Evolutionary conservation across 2,797 vertebrate species (phyloP), one percentile per base, ranked within the genome.

Genomic region (Anguilla pacifica): DNA sequence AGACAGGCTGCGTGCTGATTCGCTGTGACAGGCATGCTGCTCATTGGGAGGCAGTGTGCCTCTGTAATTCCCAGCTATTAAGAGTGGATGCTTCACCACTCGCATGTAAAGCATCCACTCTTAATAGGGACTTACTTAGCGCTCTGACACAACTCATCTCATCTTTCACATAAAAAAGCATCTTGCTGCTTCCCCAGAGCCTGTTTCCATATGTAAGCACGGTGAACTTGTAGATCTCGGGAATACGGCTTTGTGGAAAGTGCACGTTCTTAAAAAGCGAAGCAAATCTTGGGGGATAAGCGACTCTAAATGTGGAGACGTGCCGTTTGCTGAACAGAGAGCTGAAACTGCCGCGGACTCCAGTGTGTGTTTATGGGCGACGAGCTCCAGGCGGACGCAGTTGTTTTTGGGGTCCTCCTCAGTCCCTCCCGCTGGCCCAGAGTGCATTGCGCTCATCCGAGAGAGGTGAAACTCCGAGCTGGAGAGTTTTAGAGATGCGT

Each of bases 131-230:
- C n/a, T 83, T 74, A 89, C 85, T 82, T 83, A 61, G 51, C 43
- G 85, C 53, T 15, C 31, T 57, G n/a, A 53, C 51, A 31, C 53
- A n/a, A 31, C 85, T 43, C 35, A 11, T 86, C 57, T 10, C 64
- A 74, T 74, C 61, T 53, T 84, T 64, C 70, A 67, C 79, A 59
- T 70, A 83, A 83, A 84, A 82, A 83, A 88, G 79, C 46, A 55
- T 55, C 17, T 28, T 53, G 31, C 79, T 46, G 49, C 86, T 89
- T 89, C 89, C 89, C 87, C 88, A 89, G 91, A 91, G 83, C 92
- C 35, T 7, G 94, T 94, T 95, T 95, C 93, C 94, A 95, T 95
- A 95, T 94, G 95, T 93, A 94, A 94, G 93, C 93, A 93, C 92
- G 93, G 91, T 91, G 91, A 90, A 89, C 91, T 93, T 93, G 92